These are phyloP conservation scores for Spinibarbus caldwelli DNA, from an alignment of 2,797 vertebrate species.

Conservation along the genomic window DNA sequence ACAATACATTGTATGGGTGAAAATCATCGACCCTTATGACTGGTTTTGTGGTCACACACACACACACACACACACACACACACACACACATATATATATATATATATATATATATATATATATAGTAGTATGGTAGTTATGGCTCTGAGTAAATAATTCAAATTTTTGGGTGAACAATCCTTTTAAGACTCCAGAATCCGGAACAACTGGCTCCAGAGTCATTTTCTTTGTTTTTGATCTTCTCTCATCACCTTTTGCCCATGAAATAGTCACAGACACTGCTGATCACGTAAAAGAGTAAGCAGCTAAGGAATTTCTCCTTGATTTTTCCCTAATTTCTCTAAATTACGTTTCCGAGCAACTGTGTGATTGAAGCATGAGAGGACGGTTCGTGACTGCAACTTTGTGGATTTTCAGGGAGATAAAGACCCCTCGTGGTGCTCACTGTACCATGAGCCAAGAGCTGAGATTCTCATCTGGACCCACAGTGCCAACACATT, in stretches of 20 bases:
- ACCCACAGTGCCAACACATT: conserved; percentile 66
- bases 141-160: background rate
- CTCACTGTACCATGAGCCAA: conserved; percentile 76
- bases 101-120: too few species aligned
- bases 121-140: background rate
- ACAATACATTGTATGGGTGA: too few species aligned
- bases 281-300: conserved; percentile 72
- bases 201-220: conserved; percentile 58
- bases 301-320: conserved; percentile 66
- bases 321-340: conserved; percentile 67
- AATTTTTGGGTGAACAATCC: background rate
- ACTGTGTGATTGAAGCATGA: conserved; percentile 45
- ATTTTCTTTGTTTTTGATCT: conserved; percentile 1
- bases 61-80: too few species aligned
- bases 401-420: conserved; percentile 75
- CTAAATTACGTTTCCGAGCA: conserved; percentile 62
- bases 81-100: too few species aligned
- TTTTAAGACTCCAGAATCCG: background rate
- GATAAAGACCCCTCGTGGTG: conserved; percentile 76
- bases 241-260: conserved; percentile 4
- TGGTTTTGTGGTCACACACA: too few species aligned
- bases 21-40: too few species aligned
- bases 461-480: conserved; percentile 77
- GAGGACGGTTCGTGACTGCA: conserved; percentile 74
- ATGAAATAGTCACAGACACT: conserved; percentile 56